Evolutionary conservation across 2,888 invertebrate species (phyloP), one percentile per base, ranked within the genome.

Genomic region (Drosophila lacicola): DNA sequence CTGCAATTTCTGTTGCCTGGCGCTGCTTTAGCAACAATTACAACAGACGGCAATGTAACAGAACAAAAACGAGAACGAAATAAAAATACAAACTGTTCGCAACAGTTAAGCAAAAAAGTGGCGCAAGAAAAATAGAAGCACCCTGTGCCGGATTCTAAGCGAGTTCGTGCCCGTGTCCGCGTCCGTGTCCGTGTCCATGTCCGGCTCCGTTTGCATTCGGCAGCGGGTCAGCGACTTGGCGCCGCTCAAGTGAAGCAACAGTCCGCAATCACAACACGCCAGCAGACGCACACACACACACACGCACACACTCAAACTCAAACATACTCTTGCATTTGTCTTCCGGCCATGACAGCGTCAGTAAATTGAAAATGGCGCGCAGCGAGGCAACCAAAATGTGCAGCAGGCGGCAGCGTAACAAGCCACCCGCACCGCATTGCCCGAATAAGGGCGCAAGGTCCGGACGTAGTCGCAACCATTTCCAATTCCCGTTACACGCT

Each of bases 301-400:
- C 21, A 10, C 60, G 60, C 51, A 41, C 56, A 45, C 61, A 36
- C 57, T 56, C 55, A 29, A 57, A 55, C 41, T n/a, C 45, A 29
- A 58, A 57, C 64, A 69, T 63, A 47, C 62, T 66, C 57, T 57
- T 51, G 73, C 81, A 87, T 87, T 82, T 76, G 80, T 84, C 88
- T 84, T 84, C 72, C 78, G 82, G 78, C 72, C 73, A 71, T 87
- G 84, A 87, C 84, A 84, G 79, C 84, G 65, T 68, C 85, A 78
- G 84, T 87, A 84, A 87, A 87, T 84, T 87, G 84, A 84, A 87
- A 82, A 84, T 70, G 81, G 81, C 83, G 76, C 65, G 42, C 65
- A 63, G 58, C 60, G 51, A 67, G 61, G 67, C 69, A 37, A 34
- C 53, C 66, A 49, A 83, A 78, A 67, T 74, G 74, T 70, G 65